Conservation (phyloP, 2,797 vertebrate species). For the Liasis olivaceus region DNA sequence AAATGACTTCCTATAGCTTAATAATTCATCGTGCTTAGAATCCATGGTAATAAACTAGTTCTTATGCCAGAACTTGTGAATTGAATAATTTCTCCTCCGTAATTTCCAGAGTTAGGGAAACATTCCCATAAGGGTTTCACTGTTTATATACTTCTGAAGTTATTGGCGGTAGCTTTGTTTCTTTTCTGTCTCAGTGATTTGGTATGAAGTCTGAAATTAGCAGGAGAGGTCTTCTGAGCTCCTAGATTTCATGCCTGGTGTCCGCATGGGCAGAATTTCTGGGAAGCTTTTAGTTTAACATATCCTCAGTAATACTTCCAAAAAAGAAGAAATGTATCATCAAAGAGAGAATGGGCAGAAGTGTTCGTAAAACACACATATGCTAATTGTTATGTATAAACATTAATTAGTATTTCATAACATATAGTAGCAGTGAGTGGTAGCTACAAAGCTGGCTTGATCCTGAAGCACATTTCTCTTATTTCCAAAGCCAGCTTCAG, state of each 20-base stretch:
- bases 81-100: not conserved
- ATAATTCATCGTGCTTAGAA: not conserved
- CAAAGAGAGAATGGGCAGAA: not conserved
- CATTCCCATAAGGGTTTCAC: not conserved
- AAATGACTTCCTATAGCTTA: not conserved
- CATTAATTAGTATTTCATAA: not conserved
- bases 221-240: not conserved
- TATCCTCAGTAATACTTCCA: not conserved
- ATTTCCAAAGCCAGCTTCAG: not conserved
- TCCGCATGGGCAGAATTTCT: not conserved
- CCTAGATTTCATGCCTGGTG: not conserved
- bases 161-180: not conserved
- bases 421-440: not conserved
- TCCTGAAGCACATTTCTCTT: not conserved
- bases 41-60: not conserved
- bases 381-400: not conserved
- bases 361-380: not conserved
- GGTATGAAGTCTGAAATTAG: not conserved
- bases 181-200: not conserved
- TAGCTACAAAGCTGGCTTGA: not conserved
- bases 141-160: not conserved
- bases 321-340: not conserved
- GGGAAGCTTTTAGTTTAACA: not conserved
- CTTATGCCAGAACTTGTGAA: not conserved
- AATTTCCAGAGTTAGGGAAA: not conserved